A percentile compares a stretch with the other conserved stretches of the same genome.
phyloP scores from a whole-genome alignment of 2,113 vertebrate species.

The Panthera uncia region DNA sequence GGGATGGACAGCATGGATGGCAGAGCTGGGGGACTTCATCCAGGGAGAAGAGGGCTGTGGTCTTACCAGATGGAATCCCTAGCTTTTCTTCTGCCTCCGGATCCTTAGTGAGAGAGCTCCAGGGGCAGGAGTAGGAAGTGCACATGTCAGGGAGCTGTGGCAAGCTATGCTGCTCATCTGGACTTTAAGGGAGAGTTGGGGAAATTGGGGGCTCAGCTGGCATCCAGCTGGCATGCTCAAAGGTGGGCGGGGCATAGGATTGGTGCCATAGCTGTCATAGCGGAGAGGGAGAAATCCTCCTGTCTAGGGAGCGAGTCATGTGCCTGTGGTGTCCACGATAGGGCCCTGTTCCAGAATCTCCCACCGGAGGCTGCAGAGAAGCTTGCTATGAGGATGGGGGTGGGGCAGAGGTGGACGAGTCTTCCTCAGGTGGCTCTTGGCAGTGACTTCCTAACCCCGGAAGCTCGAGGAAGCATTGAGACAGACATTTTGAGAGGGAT shows the following conservation, averaged over 20 bases:
- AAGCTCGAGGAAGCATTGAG: conserved; percentile 87
- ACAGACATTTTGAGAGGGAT: conserved; percentile 89
- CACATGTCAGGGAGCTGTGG: accelerated
- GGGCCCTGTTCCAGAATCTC: not conserved
- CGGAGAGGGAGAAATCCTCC: not conserved
- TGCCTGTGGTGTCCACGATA: not conserved
- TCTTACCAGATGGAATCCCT: not conserved
- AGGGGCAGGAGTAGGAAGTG: not conserved
- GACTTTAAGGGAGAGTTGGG: not conserved
- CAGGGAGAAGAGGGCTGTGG: not conserved
- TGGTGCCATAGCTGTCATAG: not conserved
- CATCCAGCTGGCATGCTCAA: not conserved
- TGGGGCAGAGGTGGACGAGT: not conserved
- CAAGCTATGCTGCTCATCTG: not conserved
- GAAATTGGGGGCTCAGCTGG: not conserved
- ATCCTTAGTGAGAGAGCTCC: not conserved
- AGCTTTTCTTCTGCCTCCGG: not conserved
- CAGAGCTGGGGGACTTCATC: not conserved
- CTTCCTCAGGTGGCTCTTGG: conserved; percentile 75
- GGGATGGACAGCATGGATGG: accelerated
- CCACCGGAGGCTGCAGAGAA: accelerated
- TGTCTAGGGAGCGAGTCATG: accelerated
- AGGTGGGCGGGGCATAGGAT: not conserved
- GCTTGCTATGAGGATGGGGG: not conserved
- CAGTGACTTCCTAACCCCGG: conserved; percentile 85